phyloP scores from a whole-genome alignment of 2,113 vertebrate species.

The Apodemus sylvaticus region DNA sequence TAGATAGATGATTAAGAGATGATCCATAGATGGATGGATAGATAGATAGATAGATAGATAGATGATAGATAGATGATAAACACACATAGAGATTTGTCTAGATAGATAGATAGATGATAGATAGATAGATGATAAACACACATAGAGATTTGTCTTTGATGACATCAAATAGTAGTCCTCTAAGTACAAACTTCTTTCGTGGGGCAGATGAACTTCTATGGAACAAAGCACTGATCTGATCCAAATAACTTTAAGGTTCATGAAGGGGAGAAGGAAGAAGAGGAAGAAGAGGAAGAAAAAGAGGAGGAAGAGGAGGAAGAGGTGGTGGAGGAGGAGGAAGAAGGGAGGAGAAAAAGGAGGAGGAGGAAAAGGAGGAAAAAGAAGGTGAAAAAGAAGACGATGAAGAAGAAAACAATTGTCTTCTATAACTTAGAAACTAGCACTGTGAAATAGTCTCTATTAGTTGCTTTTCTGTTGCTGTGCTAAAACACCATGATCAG shows the following conservation, averaged over 20 bases:
- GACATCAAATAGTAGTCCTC: neutral
- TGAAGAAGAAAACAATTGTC: neutral
- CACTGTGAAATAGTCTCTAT: neutral
- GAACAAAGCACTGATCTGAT: neutral
- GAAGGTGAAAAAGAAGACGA: neutral
- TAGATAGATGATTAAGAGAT: neutral
- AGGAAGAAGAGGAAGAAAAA: too few relatives aligned
- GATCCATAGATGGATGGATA: neutral
- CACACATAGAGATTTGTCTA: neutral
- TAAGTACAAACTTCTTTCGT: neutral
- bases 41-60: neutral
- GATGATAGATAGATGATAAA: too few relatives aligned
- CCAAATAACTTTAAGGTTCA: neutral
- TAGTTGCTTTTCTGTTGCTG: neutral
- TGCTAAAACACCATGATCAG: neutral
- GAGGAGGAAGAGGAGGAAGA: too few relatives aligned
- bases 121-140: neutral
- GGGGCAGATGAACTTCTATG: neutral
- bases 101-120: neutral
- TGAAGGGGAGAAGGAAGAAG: neutral
- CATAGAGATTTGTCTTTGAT: neutral
- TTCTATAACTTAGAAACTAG: neutral
- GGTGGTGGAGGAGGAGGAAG: rapidly evolving
- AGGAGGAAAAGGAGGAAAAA: too few relatives aligned
- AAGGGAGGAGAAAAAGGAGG: rapidly evolving